These are phyloP conservation scores for Phaetusa simplex DNA, from an alignment of 2,113 vertebrate species.

Conservation along the genomic window DNA sequence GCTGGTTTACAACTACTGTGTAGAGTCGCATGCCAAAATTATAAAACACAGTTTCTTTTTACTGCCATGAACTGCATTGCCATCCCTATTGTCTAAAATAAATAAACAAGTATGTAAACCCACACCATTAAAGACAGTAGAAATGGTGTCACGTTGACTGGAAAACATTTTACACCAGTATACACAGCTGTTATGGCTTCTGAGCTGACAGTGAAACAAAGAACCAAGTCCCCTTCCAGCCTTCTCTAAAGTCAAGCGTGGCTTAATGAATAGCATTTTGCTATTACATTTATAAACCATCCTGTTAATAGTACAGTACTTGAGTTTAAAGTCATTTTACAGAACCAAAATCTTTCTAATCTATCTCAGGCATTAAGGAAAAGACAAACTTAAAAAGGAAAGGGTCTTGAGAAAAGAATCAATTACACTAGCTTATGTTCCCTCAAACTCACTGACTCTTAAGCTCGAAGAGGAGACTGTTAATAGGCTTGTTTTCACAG, in stretches of 20 bases:
- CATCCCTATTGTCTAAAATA: neutral
- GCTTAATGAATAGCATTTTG: neutral
- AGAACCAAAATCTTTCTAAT: neutral
- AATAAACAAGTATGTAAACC: neutral
- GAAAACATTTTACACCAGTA: neutral
- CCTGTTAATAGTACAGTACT: neutral
- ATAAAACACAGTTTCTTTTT: neutral
- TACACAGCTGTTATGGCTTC: neutral
- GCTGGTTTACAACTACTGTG: neutral
- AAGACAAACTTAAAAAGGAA: neutral
- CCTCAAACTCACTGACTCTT: neutral
- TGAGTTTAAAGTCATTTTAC: neutral
- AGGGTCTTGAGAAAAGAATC: neutral
- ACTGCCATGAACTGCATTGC: neutral
- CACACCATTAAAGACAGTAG: neutral
- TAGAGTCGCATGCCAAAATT: neutral
- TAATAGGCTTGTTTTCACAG: conserved; percentile 7
- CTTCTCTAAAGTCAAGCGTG: neutral
- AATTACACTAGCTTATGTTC: neutral
- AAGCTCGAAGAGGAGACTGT: neutral
- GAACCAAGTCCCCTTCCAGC: neutral
- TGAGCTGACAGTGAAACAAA: neutral
- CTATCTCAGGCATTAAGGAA: neutral
- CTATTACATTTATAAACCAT: neutral
- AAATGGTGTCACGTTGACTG: rapidly evolving